Conservation (phyloP, 2,888 invertebrate species). For the Tanaodytes sp. region DNA sequence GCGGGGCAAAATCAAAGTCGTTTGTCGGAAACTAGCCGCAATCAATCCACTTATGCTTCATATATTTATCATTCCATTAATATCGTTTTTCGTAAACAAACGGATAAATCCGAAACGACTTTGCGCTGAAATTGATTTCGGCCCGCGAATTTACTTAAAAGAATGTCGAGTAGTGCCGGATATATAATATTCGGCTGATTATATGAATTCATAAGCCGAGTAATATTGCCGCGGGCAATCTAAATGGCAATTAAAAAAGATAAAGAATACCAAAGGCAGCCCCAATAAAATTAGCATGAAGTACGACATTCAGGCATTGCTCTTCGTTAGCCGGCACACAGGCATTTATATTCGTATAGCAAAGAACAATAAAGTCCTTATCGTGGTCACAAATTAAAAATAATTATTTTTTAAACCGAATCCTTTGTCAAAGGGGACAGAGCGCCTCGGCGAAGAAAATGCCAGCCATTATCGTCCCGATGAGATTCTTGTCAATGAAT, state of each 20-base stretch:
- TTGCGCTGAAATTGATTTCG: conserved; percentile 46
- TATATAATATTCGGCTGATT: conserved; percentile 53
- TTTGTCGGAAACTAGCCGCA: conserved; percentile 9
- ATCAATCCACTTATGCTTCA: conserved; percentile 31
- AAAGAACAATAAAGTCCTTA: conserved; percentile 67
- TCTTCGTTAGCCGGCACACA: conserved; percentile 57
- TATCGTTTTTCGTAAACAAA: conserved; percentile 28
- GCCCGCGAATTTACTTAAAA: conserved; percentile 50
- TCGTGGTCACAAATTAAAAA: conserved; percentile 72
- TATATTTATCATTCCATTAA: conserved; percentile 36
- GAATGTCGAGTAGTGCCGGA: conserved; percentile 32
- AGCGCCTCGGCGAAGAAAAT: conserved; percentile 64
- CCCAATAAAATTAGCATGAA: conserved; percentile 68
- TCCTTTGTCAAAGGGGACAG: conserved; percentile 67
- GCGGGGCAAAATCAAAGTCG: too few relatives aligned
- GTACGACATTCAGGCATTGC: conserved; percentile 59
- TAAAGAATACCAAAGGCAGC: conserved; percentile 62
- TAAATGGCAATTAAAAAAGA: conserved; percentile 64
- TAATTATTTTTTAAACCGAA: conserved; percentile 72
- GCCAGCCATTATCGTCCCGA: conserved; percentile 67
- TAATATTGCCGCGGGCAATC: conserved; percentile 58
- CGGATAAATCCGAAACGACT: conserved; percentile 26
- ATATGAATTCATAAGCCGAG: conserved; percentile 55
- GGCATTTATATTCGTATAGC: conserved; percentile 56
- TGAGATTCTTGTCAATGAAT: conserved; percentile 73